phyloP scores from a whole-genome alignment of 2,888 invertebrate genomes.

The Meghimatium bilineatum region DNA sequence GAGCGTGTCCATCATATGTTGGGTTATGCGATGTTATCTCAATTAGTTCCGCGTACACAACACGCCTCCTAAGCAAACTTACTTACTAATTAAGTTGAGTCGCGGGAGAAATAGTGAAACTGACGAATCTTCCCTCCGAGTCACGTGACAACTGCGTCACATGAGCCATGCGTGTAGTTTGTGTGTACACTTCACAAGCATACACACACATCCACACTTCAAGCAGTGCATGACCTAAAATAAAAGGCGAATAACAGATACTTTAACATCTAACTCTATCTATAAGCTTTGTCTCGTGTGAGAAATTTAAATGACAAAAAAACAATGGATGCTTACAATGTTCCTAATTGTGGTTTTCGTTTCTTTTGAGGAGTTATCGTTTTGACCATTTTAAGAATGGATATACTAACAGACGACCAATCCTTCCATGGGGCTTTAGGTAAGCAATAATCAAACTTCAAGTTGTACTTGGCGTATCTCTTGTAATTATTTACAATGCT shows the following conservation, averaged over 20 bases:
- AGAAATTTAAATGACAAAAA: background rate
- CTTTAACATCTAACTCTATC: background rate
- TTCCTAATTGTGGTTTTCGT: background rate
- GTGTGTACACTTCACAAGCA: conserved; percentile 9
- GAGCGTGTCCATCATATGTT: background rate
- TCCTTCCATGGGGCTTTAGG: conserved; percentile 8
- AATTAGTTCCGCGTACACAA: background rate
- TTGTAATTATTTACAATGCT: background rate
- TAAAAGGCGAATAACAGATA: background rate
- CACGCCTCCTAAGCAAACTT: background rate
- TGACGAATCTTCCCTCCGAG: background rate
- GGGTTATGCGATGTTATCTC: background rate
- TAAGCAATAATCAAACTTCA: conserved; percentile 4
- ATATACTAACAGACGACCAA: conserved; percentile 24
- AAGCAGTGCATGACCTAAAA: background rate
- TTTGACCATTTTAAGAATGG: background rate
- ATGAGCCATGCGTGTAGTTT: conserved; percentile 27
- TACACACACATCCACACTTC: background rate
- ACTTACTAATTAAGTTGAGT: conserved; percentile 10
- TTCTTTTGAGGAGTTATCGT: background rate
- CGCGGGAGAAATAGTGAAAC: conserved; percentile 9
- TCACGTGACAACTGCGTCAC: conserved; percentile 24
- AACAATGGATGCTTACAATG: conserved; percentile 10
- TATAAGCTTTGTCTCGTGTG: background rate
- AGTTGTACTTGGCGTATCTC: background rate